Evolutionary conservation across 1,140 invertebrate genomes (phyloP).

Genomic region (Dreissena rostriformis): DNA sequence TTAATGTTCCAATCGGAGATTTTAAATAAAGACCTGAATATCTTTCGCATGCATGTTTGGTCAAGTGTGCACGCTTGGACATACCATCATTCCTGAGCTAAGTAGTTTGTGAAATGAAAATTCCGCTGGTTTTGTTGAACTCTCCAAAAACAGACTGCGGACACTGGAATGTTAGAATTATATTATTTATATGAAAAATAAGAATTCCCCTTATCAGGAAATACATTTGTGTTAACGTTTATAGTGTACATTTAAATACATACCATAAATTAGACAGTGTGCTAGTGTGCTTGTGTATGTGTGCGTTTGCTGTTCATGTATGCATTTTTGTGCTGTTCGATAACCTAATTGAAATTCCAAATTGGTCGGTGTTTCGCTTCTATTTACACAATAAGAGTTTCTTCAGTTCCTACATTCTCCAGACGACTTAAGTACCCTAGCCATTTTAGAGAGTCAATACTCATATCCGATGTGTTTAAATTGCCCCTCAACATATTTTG

Average conservation of each 20-base stretch:
- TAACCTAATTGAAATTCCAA: no score
- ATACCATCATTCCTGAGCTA: constrained; percentile 20
- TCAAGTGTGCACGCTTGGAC: neutral
- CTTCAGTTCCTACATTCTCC: no score
- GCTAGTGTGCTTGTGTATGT: neutral
- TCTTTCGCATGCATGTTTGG: neutral
- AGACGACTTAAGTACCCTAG: no score
- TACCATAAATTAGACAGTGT: neutral
- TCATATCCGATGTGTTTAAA: no score
- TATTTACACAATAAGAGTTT: no score
- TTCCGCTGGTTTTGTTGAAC: constrained; percentile 55
- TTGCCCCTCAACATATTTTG: no score
- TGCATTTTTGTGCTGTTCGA: neutral
- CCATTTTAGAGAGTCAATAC: no score
- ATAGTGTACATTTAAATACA: neutral
- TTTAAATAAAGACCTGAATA: neutral
- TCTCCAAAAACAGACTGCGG: constrained; percentile 60
- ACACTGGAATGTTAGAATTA: constrained; percentile 58
- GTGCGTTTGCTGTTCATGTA: neutral
- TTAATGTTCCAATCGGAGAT: neutral
- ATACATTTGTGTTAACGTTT: neutral
- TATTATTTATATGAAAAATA: neutral
- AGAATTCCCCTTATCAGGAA: neutral
- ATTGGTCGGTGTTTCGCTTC: no score
- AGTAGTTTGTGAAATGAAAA: constrained; percentile 69